phyloP scores from a whole-genome alignment of 2,113 vertebrate genomes.

The Perca schrenkii region DNA sequence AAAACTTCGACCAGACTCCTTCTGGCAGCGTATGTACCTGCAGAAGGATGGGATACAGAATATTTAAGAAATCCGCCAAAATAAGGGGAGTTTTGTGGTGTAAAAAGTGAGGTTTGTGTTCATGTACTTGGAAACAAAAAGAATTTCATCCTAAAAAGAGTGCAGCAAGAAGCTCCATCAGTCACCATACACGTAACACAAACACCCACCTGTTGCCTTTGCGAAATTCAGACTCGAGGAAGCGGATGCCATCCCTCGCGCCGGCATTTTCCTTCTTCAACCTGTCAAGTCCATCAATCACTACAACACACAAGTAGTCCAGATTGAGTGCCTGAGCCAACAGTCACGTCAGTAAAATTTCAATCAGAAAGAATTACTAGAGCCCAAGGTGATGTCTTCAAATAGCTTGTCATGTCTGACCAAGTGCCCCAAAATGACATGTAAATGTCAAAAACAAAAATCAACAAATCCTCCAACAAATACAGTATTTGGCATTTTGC shows the following conservation, averaged over 20 bases:
- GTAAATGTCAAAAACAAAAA: too few species aligned
- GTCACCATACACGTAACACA: background rate
- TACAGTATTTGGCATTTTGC: too few species aligned
- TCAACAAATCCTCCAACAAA: too few species aligned
- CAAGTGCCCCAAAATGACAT: too few species aligned
- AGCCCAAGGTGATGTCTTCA: too few species aligned
- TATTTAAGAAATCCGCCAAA: background rate
- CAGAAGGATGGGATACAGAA: background rate
- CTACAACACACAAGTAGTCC: slow-evolving; percentile 69
- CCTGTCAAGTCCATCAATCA: slow-evolving; percentile 95
- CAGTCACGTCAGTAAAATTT: background rate
- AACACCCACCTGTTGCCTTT: slow-evolving; percentile 94
- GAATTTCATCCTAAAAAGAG: too few species aligned
- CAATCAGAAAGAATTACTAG: background rate
- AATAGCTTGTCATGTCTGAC: too few species aligned
- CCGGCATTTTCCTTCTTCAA: slow-evolving; percentile 95
- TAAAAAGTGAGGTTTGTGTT: background rate
- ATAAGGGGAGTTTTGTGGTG: background rate
- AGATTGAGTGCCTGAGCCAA: background rate
- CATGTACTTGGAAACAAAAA: background rate
- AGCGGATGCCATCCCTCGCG: slow-evolving; percentile 94
- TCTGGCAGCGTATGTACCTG: slow-evolving; percentile 98
- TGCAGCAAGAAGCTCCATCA: background rate
- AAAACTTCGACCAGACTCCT: slow-evolving; percentile 91
- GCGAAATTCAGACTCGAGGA: slow-evolving; percentile 95